phyloP scores from a whole-genome alignment of 2,888 invertebrate genomes.

The Thumatha senex region DNA sequence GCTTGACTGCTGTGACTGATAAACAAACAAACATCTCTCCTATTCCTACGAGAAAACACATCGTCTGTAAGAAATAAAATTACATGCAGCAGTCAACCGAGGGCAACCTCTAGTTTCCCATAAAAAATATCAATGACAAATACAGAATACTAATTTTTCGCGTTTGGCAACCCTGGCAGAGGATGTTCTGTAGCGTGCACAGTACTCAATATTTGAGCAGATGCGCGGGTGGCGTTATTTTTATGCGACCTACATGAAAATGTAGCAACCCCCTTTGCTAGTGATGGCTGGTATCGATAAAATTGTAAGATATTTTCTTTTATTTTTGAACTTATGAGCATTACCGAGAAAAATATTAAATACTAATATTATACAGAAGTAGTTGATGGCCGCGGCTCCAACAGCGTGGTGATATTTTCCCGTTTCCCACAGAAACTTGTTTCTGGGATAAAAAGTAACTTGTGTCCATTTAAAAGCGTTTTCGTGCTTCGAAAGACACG shows the following conservation, averaged over 20 bases:
- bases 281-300: constrained; percentile 42
- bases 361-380: too few species aligned
- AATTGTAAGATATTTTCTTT: not conserved
- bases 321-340: too few species aligned
- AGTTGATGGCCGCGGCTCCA: too few species aligned
- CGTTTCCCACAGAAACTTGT: too few species aligned
- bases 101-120: not conserved
- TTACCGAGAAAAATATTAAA: too few species aligned
- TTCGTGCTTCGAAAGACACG: too few species aligned
- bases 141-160: constrained; percentile 2
- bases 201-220: constrained; percentile 80
- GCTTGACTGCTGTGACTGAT: too few species aligned
- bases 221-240: constrained; percentile 77
- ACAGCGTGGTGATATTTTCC: too few species aligned
- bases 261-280: constrained; percentile 53
- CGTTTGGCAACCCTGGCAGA: constrained; percentile 27
- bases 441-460: too few species aligned
- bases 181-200: constrained; percentile 31
- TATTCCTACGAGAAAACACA: not conserved
- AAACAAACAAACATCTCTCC: too few species aligned
- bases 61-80: not conserved
- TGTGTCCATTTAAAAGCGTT: too few species aligned
- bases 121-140: constrained; percentile 4
- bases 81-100: too few species aligned
- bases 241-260: constrained; percentile 79